Evolutionary conservation across 2,888 invertebrate genomes (phyloP), one percentile per base, ranked within the genome.

Genomic region (Nomada goodeniana): DNA sequence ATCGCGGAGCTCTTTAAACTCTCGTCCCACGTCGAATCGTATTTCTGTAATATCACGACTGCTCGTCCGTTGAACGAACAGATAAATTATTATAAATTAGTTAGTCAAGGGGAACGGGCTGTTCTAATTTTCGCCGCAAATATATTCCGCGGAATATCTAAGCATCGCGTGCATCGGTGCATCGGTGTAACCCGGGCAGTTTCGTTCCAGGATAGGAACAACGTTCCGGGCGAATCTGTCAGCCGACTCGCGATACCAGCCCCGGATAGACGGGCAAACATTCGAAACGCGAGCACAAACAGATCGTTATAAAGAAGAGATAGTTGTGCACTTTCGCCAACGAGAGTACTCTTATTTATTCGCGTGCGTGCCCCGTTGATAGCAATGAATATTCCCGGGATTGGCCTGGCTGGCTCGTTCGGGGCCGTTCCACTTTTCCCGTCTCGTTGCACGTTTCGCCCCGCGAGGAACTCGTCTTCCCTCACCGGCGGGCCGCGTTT

Each of bases 301-400:
- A 53, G 52, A 69, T 74, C 74, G 23, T 77, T 77, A 74, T 55
- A 42, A 63, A 36, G 68, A 26, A 42, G 57, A 26, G 77, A 61
- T 74, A 65, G 74, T 73, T 77, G 36, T 73, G 36, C 64, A 64
- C 47, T 53, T 67, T 64, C 29, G 10, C 64, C 55, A 44, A 13
- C 29, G 26, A 81, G 64, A 26, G 36, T 47, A 70, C 74, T 50
- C 61, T 74, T 79, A 82, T 79, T 82, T 79, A 82, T 79, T 82
- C 74, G 42, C 64, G 57, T 20, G 63, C 79, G 20, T 63, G 2
- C 64, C n/a, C 61, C 55, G 59, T 68, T 68, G 29, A 42, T 59
- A 63, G 63, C 69, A 57, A 81, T 65, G 80, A 81, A 81, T 73
- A 69, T 77, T 73, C 59, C 68, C 29, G 26, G 10, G 26, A n/a